phyloP scores from a whole-genome alignment of 2,113 vertebrate species.

The Sylvietta virens region DNA sequence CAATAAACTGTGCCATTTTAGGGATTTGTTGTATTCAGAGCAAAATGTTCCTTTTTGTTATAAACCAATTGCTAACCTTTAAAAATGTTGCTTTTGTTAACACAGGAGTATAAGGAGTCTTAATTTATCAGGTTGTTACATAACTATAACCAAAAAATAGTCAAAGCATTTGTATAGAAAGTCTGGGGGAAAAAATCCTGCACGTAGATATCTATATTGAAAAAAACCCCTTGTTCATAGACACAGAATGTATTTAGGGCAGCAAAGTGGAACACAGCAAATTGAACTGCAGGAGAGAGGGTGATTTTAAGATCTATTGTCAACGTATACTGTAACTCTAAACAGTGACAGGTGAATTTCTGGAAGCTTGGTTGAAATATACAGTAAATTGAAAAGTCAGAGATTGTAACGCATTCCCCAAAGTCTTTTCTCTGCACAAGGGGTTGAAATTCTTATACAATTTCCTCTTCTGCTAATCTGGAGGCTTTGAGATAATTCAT shows the following conservation, averaged over 20 bases:
- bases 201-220: background rate
- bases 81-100: background rate
- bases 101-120: background rate
- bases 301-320: background rate
- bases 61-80: background rate
- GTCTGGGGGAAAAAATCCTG: background rate
- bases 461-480: background rate
- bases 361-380: background rate
- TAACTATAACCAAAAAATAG: background rate
- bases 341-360: background rate
- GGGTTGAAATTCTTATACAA: background rate
- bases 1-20: background rate
- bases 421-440: background rate
- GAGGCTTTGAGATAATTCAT: background rate
- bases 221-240: background rate
- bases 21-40: background rate
- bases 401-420: background rate
- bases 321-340: background rate
- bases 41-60: background rate
- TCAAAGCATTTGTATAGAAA: background rate
- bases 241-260: background rate
- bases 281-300: background rate
- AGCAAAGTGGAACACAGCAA: constrained; percentile 1
- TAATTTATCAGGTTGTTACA: background rate
- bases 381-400: background rate